Conservation (phyloP, 2,797 vertebrate species). For the Paguma larvata region DNA sequence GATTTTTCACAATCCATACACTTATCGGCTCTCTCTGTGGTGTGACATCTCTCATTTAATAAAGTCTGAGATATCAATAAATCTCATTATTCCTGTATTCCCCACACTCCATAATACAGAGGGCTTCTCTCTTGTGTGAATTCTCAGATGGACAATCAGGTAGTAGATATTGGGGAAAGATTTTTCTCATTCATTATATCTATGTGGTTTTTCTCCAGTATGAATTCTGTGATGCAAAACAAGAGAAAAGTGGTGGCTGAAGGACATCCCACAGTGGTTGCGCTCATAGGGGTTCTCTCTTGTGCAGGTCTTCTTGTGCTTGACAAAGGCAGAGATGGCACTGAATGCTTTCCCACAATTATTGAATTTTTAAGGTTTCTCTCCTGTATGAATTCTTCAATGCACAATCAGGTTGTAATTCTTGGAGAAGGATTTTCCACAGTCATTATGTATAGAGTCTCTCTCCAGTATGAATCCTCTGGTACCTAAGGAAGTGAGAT, state of each 20-base stretch:
- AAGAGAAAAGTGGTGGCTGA: neutral
- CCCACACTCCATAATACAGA: neutral
- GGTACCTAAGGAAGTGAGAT: slow-evolving; percentile 42
- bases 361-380: slow-evolving; percentile 3
- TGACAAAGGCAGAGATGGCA: slow-evolving; percentile 13
- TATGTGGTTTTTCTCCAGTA: neutral
- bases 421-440: slow-evolving; percentile 53
- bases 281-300: slow-evolving; percentile 40
- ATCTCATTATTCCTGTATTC: neutral
- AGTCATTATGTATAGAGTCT: slow-evolving; percentile 46
- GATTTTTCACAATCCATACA: neutral
- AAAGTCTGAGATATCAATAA: neutral
- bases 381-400: slow-evolving; percentile 50
- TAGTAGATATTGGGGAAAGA: neutral
- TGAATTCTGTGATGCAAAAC: slow-evolving; percentile 17
- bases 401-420: slow-evolving; percentile 41
- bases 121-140: slow-evolving; percentile 11
- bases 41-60: neutral
- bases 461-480: slow-evolving; percentile 56
- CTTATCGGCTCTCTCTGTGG: neutral
- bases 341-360: slow-evolving; percentile 29
- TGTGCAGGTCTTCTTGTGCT: slow-evolving; percentile 13
- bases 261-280: neutral
- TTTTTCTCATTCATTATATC: neutral
- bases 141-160: neutral